These are phyloP conservation scores for Amiota minor DNA, from an alignment of 2,888 invertebrate species.

Conservation along the genomic window DNA sequence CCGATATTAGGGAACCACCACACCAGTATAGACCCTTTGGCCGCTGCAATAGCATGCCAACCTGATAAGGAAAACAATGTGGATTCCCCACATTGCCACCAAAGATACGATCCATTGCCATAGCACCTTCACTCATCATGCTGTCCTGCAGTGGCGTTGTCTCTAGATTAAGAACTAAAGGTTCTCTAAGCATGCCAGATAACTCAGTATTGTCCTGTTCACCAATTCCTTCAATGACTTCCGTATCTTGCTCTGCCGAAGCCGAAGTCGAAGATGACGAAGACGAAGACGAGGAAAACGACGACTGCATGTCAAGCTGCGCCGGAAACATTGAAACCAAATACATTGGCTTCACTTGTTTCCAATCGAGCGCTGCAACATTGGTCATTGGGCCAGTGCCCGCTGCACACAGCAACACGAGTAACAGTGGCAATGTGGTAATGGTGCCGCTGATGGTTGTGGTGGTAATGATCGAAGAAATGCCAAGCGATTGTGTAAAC, in stretches of 20 bases:
- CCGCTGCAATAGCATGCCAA: conserved; percentile 68
- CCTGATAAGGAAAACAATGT: conserved; percentile 70
- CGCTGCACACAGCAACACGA: conserved; percentile 45
- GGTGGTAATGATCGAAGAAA: conserved; percentile 42
- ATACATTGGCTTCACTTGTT: conserved; percentile 71
- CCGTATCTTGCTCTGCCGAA: conserved; percentile 55
- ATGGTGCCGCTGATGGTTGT: conserved; percentile 37
- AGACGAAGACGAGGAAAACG: conserved; percentile 3
- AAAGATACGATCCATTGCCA: conserved; percentile 72
- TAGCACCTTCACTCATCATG: conserved; percentile 62
- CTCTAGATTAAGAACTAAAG: conserved; percentile 66
- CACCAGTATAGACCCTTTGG: conserved; percentile 71
- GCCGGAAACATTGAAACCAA: conserved; percentile 69
- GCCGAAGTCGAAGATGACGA: conserved; percentile 37
- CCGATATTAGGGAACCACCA: conserved; percentile 70
- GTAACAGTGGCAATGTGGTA: conserved; percentile 23
- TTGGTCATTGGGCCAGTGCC: conserved; percentile 30
- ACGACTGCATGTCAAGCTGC: conserved; percentile 43
- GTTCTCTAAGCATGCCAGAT: conserved; percentile 49
- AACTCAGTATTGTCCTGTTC: conserved; percentile 34
- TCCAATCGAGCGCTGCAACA: conserved; percentile 64
- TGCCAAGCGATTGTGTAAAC: conserved; percentile 56
- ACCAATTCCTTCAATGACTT: conserved; percentile 47
- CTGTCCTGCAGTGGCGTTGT: conserved; percentile 63
- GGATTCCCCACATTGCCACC: conserved; percentile 69